These are phyloP conservation scores for Burhinus bistriatus DNA, from an alignment of 2,113 vertebrate species.

Conservation along the genomic window DNA sequence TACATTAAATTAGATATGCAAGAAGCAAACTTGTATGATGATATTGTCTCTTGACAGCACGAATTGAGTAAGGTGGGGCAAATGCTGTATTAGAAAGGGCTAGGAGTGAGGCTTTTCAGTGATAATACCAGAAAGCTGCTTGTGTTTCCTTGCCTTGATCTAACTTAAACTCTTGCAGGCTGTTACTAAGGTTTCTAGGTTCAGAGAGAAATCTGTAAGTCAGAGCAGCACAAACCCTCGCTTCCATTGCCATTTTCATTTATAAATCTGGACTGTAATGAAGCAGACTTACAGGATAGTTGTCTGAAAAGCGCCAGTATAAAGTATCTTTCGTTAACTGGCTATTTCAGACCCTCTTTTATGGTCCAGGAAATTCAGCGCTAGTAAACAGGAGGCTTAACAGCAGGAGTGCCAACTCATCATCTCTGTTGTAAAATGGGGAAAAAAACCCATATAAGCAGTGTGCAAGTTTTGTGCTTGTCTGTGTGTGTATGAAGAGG, in stretches of 20 bases:
- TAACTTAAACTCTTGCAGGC: not conserved
- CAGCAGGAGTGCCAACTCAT: not conserved
- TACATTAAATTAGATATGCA: slow-evolving; percentile 39
- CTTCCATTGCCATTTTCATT: not conserved
- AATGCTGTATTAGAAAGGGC: not conserved
- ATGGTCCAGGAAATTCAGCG: not conserved
- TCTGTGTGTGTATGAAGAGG: not conserved
- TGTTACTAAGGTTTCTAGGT: not conserved
- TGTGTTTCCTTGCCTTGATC: not conserved
- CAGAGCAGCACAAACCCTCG: not conserved
- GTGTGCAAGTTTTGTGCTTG: not conserved
- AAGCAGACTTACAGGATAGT: not conserved
- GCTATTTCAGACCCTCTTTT: not conserved
- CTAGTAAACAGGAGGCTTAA: not conserved
- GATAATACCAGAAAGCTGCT: not conserved
- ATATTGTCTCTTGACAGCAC: not conserved
- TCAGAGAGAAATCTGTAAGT: not conserved
- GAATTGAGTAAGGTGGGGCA: not conserved
- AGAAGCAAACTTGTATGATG: slow-evolving; percentile 13
- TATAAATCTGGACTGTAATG: not conserved
- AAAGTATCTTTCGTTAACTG: not conserved
- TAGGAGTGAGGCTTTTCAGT: not conserved
- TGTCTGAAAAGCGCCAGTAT: not conserved
- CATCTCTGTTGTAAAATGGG: not conserved
- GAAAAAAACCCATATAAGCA: not conserved